Conservation (phyloP, 2,888 invertebrate species). For the Leptodirus hochenwartii region DNA sequence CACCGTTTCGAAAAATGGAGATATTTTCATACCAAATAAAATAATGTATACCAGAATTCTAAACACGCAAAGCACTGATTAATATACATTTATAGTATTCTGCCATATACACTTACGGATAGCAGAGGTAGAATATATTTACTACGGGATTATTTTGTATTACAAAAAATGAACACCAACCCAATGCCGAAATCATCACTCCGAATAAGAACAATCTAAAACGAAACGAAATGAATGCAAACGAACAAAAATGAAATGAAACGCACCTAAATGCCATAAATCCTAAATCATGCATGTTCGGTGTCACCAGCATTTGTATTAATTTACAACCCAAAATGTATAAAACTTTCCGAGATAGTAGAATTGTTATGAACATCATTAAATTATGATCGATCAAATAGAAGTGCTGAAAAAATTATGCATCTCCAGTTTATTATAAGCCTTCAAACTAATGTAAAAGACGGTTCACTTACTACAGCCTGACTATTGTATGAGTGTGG, state of each 20-base stretch:
- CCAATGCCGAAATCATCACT: constrained; percentile 37
- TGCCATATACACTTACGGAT: constrained; percentile 65
- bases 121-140: constrained; percentile 68
- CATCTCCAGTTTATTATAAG: constrained; percentile 2
- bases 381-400: constrained; percentile 84
- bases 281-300: constrained; percentile 15
- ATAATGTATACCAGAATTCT: constrained; percentile 62
- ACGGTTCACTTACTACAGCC: constrained; percentile 48
- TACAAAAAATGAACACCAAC: constrained; percentile 54
- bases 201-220: constrained; percentile 44
- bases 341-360: constrained; percentile 64
- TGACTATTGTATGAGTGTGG: constrained; percentile 79
- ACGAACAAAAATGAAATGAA: constrained; percentile 1
- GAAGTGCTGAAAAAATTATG: constrained; percentile 58
- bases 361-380: constrained; percentile 62
- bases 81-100: constrained; percentile 6
- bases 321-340: constrained; percentile 28
- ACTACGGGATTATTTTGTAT: constrained; percentile 56
- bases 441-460: constrained; percentile 1
- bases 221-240: constrained; percentile 17
- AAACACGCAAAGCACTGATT: constrained; percentile 15
- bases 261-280: constrained; percentile 18
- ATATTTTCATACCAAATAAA: constrained; percentile 60
- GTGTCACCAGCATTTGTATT: constrained; percentile 17
- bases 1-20: constrained; percentile 54